Evolutionary conservation across 1,140 invertebrate species (phyloP).

Genomic region (Drosophila rufa): DNA sequence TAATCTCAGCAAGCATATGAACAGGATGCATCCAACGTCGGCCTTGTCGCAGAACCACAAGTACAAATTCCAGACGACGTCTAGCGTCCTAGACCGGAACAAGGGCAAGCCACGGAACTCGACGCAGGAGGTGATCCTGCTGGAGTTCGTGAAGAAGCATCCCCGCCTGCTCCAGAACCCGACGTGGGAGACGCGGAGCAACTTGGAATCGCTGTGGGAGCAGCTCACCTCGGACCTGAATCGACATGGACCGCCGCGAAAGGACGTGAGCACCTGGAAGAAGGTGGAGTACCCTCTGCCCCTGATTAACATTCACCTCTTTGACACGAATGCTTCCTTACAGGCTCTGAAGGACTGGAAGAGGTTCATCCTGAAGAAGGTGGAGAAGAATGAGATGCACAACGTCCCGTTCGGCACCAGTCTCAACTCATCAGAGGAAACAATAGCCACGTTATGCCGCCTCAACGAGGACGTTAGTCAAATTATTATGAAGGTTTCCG

Average conservation of each 20-base stretch:
- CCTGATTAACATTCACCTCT: background rate
- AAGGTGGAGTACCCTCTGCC: conserved; percentile 28
- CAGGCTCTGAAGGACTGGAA: conserved; percentile 76
- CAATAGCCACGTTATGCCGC: conserved; percentile 65
- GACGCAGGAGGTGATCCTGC: conserved; percentile 55
- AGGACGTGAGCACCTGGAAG: conserved; percentile 67
- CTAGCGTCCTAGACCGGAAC: conserved; percentile 45
- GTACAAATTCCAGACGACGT: conserved; percentile 43
- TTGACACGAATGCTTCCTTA: background rate
- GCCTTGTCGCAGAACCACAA: conserved; percentile 36
- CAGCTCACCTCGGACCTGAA: conserved; percentile 61
- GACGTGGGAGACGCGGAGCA: conserved; percentile 59
- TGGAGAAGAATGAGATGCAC: conserved; percentile 70
- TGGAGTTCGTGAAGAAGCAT: conserved; percentile 70
- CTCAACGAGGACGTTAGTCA: conserved; percentile 68
- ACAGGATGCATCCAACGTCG: conserved; percentile 67
- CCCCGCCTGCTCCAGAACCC: conserved; percentile 64
- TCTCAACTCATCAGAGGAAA: conserved; percentile 65
- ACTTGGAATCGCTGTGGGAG: conserved; percentile 59
- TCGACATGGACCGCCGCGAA: conserved; percentile 55
- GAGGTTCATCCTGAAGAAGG: conserved; percentile 69
- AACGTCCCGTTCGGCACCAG: conserved; percentile 65
- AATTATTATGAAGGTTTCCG: conserved; percentile 66
- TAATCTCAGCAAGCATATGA: conserved; percentile 73
- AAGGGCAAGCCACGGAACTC: conserved; percentile 63